Conservation (phyloP, 2,797 vertebrate genomes). For the Sebastes jordani region DNA sequence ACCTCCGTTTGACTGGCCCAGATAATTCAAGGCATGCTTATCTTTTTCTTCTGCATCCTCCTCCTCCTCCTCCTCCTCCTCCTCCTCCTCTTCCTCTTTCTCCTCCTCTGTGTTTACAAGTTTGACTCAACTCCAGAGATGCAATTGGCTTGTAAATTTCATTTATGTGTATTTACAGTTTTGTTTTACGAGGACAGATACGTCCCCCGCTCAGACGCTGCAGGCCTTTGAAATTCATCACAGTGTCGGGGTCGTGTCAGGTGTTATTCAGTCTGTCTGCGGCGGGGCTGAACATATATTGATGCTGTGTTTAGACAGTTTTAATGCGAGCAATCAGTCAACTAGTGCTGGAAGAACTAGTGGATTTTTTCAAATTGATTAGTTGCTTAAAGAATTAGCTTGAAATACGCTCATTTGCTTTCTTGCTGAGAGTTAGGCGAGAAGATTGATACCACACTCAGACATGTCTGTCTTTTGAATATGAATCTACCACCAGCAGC, state of each 20-base stretch:
- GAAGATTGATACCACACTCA: neutral
- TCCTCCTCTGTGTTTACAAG: conserved; percentile 49
- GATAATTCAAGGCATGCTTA: conserved; percentile 55
- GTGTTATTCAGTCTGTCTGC: neutral
- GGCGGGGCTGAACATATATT: neutral
- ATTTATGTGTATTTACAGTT: conserved; percentile 51
- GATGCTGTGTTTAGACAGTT: neutral
- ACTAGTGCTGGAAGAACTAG: neutral
- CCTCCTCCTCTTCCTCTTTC: neutral
- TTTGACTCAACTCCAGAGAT: conserved; percentile 59
- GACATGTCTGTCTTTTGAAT: neutral
- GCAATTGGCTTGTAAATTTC: conserved; percentile 54
- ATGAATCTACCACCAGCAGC: neutral
- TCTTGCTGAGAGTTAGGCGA: neutral
- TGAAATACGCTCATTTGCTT: neutral
- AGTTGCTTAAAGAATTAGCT: neutral
- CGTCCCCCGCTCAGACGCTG: neutral
- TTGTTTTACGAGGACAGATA: conserved; percentile 57
- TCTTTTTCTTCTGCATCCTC: conserved; percentile 7
- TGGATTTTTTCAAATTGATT: neutral
- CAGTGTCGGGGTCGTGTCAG: neutral
- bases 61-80: neutral
- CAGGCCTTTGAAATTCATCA: conserved; percentile 15
- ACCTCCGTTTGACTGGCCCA: conserved; percentile 56
- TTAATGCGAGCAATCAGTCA: neutral